phyloP scores from a whole-genome alignment of 2,113 vertebrate genomes.

The Paralichthys olivaceus region DNA sequence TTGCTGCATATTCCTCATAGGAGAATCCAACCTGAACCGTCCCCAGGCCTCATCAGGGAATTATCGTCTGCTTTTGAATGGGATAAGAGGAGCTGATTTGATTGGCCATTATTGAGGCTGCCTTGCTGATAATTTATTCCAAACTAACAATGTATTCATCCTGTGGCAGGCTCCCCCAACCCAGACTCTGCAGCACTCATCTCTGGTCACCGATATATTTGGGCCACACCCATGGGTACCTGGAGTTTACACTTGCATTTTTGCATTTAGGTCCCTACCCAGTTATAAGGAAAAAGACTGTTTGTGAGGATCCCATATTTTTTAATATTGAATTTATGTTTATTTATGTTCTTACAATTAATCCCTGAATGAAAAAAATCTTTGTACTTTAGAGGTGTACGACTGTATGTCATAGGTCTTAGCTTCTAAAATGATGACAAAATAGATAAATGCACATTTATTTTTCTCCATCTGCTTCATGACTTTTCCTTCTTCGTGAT shows the following conservation, averaged over 20 bases:
- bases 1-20: not conserved
- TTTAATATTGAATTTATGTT: not conserved
- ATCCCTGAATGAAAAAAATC: not conserved
- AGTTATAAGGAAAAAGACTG: not conserved
- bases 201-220: not conserved
- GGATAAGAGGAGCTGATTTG: slow-evolving; percentile 23
- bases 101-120: slow-evolving; percentile 12
- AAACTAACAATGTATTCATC: not conserved
- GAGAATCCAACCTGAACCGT: slow-evolving; percentile 5
- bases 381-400: not conserved
- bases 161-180: not conserved
- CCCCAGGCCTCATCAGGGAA: slow-evolving; percentile 1
- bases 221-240: not conserved
- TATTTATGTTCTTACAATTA: not conserved
- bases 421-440: not conserved
- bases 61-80: slow-evolving; percentile 3
- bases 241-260: not conserved
- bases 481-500: not conserved
- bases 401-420: not conserved
- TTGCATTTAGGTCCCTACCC: not conserved
- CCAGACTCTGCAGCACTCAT: not conserved
- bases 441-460: slow-evolving; percentile 11
- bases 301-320: not conserved
- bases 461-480: slow-evolving; percentile 17
- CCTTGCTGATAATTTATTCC: slow-evolving; percentile 16